These are phyloP conservation scores for Rallus limicola DNA, from an alignment of 2,113 vertebrate species.

Conservation along the genomic window DNA sequence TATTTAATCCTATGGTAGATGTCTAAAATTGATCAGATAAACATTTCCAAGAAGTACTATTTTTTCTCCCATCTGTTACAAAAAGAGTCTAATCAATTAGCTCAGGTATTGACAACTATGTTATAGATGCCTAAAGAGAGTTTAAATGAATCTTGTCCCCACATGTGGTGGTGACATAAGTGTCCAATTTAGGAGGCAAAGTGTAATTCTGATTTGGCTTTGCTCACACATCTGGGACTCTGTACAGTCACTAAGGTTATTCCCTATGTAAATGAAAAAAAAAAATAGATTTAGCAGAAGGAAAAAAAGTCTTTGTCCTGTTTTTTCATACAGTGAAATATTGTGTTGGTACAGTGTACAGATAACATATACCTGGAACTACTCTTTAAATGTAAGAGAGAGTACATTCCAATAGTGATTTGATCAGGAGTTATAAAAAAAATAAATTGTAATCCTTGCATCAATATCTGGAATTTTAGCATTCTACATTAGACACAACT, in stretches of 20 bases:
- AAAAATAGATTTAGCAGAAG: background rate
- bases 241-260: background rate
- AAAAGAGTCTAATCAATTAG: background rate
- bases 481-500: background rate
- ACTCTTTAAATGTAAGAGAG: background rate
- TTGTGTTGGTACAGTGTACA: background rate
- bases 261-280: background rate
- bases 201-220: background rate
- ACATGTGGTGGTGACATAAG: background rate
- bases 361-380: background rate
- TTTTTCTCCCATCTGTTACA: background rate
- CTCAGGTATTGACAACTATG: background rate
- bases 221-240: background rate
- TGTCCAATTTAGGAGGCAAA: background rate
- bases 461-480: background rate
- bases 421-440: background rate
- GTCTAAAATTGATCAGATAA: background rate
- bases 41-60: background rate
- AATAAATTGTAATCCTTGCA: background rate
- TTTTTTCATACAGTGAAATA: background rate
- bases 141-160: background rate
- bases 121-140: background rate
- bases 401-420: background rate
- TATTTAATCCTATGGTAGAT: background rate
- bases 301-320: background rate